Evolutionary conservation across 2,113 vertebrate genomes (phyloP).

Genomic region (Oncorhynchus clarkii): DNA sequence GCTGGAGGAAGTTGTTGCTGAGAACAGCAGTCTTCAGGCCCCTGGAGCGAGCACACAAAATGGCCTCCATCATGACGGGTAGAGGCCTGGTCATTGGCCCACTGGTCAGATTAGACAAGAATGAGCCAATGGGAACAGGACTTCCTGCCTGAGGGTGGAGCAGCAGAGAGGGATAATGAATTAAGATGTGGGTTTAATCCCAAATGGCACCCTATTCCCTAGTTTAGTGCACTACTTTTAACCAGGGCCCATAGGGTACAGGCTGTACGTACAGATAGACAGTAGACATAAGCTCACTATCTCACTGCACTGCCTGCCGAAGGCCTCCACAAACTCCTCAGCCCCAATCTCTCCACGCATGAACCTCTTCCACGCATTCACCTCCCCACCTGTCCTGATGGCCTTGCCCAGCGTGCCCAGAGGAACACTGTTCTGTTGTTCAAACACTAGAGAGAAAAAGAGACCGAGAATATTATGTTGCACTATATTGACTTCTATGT

Average conservation of each 20-base stretch:
- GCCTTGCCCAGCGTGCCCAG: conserved; percentile 68
- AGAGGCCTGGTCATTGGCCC: conserved; percentile 61
- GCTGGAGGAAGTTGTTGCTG: conserved; percentile 68
- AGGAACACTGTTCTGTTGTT: conserved; percentile 66
- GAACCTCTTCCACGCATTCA: conserved; percentile 69
- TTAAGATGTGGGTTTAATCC: background rate
- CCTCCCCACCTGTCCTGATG: conserved; percentile 53
- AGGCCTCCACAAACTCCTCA: conserved; percentile 68
- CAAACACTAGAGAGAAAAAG: conserved; percentile 70
- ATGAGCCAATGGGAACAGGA: conserved; percentile 65
- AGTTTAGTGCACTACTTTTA: too few relatives aligned
- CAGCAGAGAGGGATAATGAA: background rate
- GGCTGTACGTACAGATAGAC: background rate
- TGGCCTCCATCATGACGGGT: conserved; percentile 76
- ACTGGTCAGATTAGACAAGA: conserved; percentile 69
- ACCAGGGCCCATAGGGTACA: too few relatives aligned
- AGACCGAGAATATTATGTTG: background rate
- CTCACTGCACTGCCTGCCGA: conserved; percentile 70
- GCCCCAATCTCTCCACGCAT: conserved; percentile 73
- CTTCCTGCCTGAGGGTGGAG: conserved; percentile 61
- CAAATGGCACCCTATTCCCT: background rate
- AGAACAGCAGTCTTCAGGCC: conserved; percentile 79
- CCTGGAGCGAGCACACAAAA: conserved; percentile 66
- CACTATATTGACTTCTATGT: too few relatives aligned
- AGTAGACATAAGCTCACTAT: conserved; percentile 64